These are phyloP conservation scores for Hoplostethus atlanticus DNA, from an alignment of 2,797 vertebrate genomes.

Conservation along the genomic window DNA sequence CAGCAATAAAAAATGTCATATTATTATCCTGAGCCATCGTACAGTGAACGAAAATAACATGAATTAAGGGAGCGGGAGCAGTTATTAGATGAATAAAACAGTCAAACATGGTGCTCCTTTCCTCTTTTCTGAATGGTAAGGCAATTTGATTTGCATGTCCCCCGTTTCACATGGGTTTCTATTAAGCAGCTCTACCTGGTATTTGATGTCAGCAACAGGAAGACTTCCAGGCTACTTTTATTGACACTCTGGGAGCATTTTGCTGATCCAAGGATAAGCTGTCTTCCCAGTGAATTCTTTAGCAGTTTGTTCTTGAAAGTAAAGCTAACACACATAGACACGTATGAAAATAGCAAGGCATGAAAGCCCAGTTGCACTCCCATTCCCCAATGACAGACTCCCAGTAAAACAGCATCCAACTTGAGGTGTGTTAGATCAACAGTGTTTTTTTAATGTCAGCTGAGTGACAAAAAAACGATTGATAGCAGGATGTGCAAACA, in stretches of 20 bases:
- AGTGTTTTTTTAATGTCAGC: too few species aligned
- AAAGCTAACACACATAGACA: background rate
- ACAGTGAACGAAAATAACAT: conserved; percentile 72
- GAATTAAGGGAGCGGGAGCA: conserved; percentile 67
- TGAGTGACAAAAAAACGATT: too few species aligned
- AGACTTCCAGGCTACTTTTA: conserved; percentile 10
- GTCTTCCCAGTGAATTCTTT: background rate
- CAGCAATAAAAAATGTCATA: conserved; percentile 69
- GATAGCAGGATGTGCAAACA: too few species aligned
- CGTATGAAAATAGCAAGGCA: background rate
- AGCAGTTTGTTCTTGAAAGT: background rate
- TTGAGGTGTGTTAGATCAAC: background rate
- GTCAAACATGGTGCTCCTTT: conserved; percentile 25
- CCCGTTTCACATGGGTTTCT: conserved; percentile 21
- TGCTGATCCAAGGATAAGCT: conserved; percentile 7
- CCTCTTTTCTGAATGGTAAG: conserved; percentile 45
- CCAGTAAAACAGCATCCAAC: background rate
- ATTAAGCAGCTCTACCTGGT: background rate
- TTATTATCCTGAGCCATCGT: conserved; percentile 66
- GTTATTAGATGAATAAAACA: conserved; percentile 64
- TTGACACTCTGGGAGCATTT: conserved; percentile 14
- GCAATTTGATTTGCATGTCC: conserved; percentile 54
- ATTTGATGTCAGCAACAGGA: conserved; percentile 29
- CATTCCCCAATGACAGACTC: background rate
- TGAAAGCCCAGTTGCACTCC: background rate